Evolutionary conservation across 2,797 vertebrate species (phyloP), one percentile per base, ranked within the genome.

Genomic region (Apogon talboti): DNA sequence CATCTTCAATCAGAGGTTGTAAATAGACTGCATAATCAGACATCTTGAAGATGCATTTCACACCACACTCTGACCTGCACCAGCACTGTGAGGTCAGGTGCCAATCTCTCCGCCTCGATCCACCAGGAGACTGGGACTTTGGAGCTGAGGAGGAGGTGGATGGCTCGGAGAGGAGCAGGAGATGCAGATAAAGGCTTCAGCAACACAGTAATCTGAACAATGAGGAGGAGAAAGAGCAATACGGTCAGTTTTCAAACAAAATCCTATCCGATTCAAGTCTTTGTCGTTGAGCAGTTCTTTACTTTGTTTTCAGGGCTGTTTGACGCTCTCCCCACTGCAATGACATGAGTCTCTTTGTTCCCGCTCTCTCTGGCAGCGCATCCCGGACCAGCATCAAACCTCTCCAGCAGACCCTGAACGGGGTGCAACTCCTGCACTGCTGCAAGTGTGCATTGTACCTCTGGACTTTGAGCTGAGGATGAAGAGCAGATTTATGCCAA

Each of bases 81-180:
- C 59, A 83, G 19, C 3, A 94, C 61, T 1, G 82, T 74, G 51
- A 93, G 74, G 33, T 71, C 54, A 11, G 67, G 16, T 0, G 89
- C 87, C 7, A 93, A 75, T 11, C 76, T 65, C 58, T 92, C 85
- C 0, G 75, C 78, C 74, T 94, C 83, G 66, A 95, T 66, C 50
- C 66, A 53, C 94, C 94, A 95, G 55, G 11, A 54, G 68, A 93
- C 48, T 0, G 90, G 82, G 3, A 75, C 60, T 52, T 78, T 88
- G 74, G 93, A 94, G 82, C 90, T 93, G 50, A 95, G 89, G 69
- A 94, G 82, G 50, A 94, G 87, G 66, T 89, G 85, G 62, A 93
- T 49, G 0, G 67, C 11, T 41, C 89, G 81, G 9, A 65, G 44
- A 14, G 76, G 53, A 1, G 87, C 68, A 0, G 41, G 30, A 14